phyloP scores from a whole-genome alignment of 2,797 vertebrate genomes.

The Lindbergichthys nudifrons region DNA sequence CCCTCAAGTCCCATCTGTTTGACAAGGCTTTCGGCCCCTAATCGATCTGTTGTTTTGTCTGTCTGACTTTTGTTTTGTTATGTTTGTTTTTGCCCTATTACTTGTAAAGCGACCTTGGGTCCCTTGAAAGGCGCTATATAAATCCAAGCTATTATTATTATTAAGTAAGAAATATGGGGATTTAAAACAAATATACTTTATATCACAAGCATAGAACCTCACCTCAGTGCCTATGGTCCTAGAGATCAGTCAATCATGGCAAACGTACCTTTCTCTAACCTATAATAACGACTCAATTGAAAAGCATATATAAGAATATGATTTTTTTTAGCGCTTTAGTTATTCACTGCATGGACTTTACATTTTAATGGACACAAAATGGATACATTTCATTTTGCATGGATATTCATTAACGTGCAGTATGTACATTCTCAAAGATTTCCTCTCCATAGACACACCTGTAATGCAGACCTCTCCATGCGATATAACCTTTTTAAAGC shows the following conservation, averaged over 20 bases:
- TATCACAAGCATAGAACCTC: not conserved
- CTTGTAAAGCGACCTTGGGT: too few relatives aligned
- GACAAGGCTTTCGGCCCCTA: too few relatives aligned
- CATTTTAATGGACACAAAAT: too few relatives aligned
- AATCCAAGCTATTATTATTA: too few relatives aligned
- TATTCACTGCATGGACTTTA: too few relatives aligned
- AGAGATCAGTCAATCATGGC: constrained; percentile 14
- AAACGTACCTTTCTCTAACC: not conserved
- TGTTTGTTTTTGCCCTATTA: too few relatives aligned
- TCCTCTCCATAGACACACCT: not conserved
- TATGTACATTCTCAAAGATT: not conserved
- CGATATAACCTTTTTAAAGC: not conserved
- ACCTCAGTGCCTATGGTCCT: not conserved
- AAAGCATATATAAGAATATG: constrained; percentile 1
- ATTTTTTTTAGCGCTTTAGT: too few relatives aligned
- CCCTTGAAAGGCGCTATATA: too few relatives aligned
- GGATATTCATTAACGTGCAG: not conserved
- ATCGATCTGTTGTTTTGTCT: too few relatives aligned
- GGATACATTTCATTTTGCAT: not conserved
- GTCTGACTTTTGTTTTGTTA: too few relatives aligned
- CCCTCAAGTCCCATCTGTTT: too few relatives aligned
- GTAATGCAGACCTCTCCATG: not conserved
- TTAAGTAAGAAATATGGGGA: not conserved
- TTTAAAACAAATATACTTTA: not conserved
- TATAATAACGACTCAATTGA: constrained; percentile 30